phyloP scores from a whole-genome alignment of 1,140 invertebrate species.

The Contarinia nasturtii region DNA sequence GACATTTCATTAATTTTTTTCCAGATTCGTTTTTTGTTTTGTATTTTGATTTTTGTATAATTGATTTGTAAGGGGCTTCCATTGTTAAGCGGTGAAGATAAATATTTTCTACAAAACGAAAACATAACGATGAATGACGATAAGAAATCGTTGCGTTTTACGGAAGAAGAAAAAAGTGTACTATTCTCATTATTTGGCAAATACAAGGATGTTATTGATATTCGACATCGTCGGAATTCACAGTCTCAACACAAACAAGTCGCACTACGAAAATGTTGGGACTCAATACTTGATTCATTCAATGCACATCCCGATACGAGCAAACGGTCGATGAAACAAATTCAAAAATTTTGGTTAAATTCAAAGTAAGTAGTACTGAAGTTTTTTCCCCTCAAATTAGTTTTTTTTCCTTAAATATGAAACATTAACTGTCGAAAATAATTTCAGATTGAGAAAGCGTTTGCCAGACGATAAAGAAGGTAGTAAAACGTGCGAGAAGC shows the following conservation, averaged over 20 bases:
- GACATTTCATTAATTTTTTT: background rate
- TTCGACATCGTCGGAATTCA: conserved; percentile 10
- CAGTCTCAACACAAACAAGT: conserved; percentile 18
- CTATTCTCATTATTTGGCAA: conserved; percentile 17
- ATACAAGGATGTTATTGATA: conserved; percentile 22
- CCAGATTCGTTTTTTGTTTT: no score
- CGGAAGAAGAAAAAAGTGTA: conserved; percentile 20
- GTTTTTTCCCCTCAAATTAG: background rate
- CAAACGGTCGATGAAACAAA: conserved; percentile 19
- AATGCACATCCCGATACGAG: conserved; percentile 17
- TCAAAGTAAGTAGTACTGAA: conserved; percentile 11
- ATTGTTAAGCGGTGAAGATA: no score
- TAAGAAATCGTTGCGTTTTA: conserved; percentile 11
- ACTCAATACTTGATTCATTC: conserved; percentile 19
- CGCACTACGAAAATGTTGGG: conserved; percentile 21
- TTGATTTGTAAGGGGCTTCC: no score
- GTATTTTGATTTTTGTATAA: no score
- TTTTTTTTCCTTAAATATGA: background rate
- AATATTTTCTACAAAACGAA: background rate
- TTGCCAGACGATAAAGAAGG: no score
- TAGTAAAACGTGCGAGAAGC: no score
- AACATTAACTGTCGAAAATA: background rate
- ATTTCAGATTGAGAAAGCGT: no score
- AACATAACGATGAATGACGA: background rate
- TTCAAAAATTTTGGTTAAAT: conserved; percentile 23